Evolutionary conservation across 2,888 invertebrate species (phyloP), one percentile per base, ranked within the genome.

Genomic region (Tuberolachnus salignus): DNA sequence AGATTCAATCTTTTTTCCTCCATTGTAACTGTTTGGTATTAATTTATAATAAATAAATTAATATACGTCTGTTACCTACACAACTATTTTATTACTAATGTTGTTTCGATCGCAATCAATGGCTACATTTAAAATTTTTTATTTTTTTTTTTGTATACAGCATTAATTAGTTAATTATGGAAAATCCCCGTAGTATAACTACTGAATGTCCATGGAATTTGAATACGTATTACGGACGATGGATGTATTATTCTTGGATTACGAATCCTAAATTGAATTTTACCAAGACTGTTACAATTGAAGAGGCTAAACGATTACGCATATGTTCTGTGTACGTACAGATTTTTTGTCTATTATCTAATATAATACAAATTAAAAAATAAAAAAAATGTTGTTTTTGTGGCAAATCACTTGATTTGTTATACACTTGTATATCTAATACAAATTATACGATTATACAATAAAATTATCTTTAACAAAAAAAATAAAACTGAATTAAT

Each of bases 231-330:
- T 57, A 23, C 16, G 70, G 70, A 8, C 42, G 70, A 70, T 70
- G 70, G 70, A 57, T 70, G 57, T 70, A 70, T 70, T 70, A 57
- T 57, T 70, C 44, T 57, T 70, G 70, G 70, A 57, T 44, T 16
- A 70, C 44, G 21, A 44, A 57, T 57, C 57, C 44, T 16, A 70
- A 55, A 44, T 70, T 70, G n/a, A 70, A 55, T 2, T 70, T 70
- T 1, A 16, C 16, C 44, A 46, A 19, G 6, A 11, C 55, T 11
- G 8, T 14, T n/a, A 44, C n/a, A 1, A 44, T 70, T 11, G n/a
- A 70, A 57, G 44, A 70, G 9, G 70, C 70, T 42, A 70, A 23
- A 70, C 3, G 16, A 44, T n/a, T 70, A 21, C 23, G 11, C n/a
- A 4, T 57, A 11, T 44, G 16, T 57, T 16, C 13, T 23, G 23